A percentile compares a stretch with the other conserved stretches of the same genome.
These are phyloP conservation scores for Microctenopoma lineatum DNA, from an alignment of 2,797 vertebrate species.

Conservation along the genomic window DNA sequence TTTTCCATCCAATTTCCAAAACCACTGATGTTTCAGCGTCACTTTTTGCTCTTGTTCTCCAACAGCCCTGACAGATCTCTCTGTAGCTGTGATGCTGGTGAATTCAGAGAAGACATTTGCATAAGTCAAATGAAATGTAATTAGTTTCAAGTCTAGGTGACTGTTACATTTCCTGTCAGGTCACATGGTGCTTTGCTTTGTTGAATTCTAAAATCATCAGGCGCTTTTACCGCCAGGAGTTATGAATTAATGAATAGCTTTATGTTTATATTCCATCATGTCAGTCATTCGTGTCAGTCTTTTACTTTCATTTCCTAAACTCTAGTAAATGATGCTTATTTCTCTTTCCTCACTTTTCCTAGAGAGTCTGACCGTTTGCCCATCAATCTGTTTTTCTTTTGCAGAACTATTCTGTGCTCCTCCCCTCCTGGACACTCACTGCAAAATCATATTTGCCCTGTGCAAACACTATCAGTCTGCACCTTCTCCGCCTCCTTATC, in stretches of 20 bases:
- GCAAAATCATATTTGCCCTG: constrained; percentile 40
- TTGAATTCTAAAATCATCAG: constrained; percentile 1
- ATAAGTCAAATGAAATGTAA: constrained; percentile 4
- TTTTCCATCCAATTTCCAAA: background rate
- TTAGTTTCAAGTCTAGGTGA: constrained; percentile 9
- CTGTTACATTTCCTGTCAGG: constrained; percentile 10
- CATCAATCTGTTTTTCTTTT: constrained; percentile 5
- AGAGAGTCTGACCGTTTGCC: constrained; percentile 10
- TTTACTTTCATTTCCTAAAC: background rate
- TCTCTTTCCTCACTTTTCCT: background rate
- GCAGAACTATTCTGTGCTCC: background rate
- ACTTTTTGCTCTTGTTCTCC: background rate
- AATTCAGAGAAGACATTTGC: background rate
- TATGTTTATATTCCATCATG: background rate
- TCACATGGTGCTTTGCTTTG: constrained; percentile 10
- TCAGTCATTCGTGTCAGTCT: background rate
- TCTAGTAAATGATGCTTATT: background rate
- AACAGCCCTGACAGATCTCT: background rate
- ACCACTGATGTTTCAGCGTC: background rate
- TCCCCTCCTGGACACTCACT: constrained; percentile 25
- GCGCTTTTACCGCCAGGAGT: background rate
- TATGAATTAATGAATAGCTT: constrained; percentile 10
- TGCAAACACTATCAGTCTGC: constrained; percentile 46
- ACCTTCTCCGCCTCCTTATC: constrained; percentile 12
- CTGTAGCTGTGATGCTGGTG: constrained; percentile 7